These are phyloP conservation scores for Solen grandis DNA, from an alignment of 1,140 invertebrate genomes.

Conservation along the genomic window DNA sequence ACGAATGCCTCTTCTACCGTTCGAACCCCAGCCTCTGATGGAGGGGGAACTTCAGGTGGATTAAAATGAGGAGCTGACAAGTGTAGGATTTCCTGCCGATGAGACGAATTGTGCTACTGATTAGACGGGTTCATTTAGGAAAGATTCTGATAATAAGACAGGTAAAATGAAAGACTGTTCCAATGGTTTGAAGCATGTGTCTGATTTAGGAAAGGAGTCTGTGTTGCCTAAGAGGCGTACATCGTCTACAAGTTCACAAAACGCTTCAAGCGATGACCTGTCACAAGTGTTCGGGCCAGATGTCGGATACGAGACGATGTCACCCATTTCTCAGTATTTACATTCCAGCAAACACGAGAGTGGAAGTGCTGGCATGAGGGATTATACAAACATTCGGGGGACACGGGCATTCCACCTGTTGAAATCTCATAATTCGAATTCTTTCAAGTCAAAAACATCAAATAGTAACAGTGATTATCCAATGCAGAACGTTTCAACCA, in stretches of 20 bases:
- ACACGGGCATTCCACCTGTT: constrained; percentile 22
- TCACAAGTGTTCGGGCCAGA: constrained; percentile 51
- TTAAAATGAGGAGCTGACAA: constrained; percentile 6
- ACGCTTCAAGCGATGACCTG: constrained; percentile 13
- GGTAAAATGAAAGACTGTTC: neutral
- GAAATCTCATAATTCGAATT: neutral
- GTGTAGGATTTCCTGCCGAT: neutral
- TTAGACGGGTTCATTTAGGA: neutral
- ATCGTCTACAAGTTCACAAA: neutral
- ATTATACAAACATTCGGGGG: constrained; percentile 25
- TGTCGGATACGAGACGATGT: constrained; percentile 51
- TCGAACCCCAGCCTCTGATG: constrained; percentile 11
- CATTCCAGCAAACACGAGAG: neutral
- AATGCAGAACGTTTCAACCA: no score
- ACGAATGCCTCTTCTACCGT: constrained; percentile 49
- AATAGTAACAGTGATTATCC: no score
- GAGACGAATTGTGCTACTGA: neutral
- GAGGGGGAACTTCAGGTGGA: constrained; percentile 26
- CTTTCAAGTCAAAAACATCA: no score
- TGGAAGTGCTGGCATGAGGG: neutral
- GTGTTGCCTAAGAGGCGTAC: neutral
- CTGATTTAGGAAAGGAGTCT: neutral
- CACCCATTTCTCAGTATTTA: constrained; percentile 1
- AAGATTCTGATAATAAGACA: neutral
- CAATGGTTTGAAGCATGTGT: neutral